Base-by-base conservation (phyloP, 2,113 vertebrate genomes). In the Columba livia region DNA sequence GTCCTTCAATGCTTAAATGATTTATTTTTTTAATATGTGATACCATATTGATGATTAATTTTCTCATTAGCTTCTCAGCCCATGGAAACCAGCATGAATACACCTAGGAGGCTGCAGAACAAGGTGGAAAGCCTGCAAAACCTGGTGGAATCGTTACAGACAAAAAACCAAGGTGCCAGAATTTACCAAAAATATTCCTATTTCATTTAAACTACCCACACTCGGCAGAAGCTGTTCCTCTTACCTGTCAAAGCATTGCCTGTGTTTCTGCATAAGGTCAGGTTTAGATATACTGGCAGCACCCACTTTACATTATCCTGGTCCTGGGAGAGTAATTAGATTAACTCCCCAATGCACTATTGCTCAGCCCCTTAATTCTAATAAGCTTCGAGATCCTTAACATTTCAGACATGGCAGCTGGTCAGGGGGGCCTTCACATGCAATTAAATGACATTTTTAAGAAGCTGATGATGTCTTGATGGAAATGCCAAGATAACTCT, bases 91-190 rank as follows among this genome's bases (percentile, higher is more conserved):
- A 96, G 81, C 66, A 51, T 89, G 70, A 94, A 85, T 69, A 88
- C 77, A 47, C 91, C 91, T 77, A 96, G 85, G 57, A 97, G 97
- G 36, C 94, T 97, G 62, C 97, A 98, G 80, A 97, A 95, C 80
- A 97, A 97, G 81, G 84, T 96, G 92, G 94, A 97, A 86, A 97
- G 80, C 71, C 96, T 98, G 60, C 97, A 98, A 44, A 98, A 93
- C 80, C 78, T 96, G 60, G 79, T 98, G 64, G 96, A 97, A 93
- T 96, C 95, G 5, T 92, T 96, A 67, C 96, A 98, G 75, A 42
- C 95, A 15, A 97, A 97, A 91, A 97, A 90, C 3, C 94, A 96
- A 97, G 98, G 97, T 98, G 94, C n/a, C 60, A 57, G 5, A 36
- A 50, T 72, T 78, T 53, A 70, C 9, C 3, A 13, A 50, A 85